Evolutionary conservation across 2,888 invertebrate genomes (phyloP).

Genomic region (Chrysina gloriosa): DNA sequence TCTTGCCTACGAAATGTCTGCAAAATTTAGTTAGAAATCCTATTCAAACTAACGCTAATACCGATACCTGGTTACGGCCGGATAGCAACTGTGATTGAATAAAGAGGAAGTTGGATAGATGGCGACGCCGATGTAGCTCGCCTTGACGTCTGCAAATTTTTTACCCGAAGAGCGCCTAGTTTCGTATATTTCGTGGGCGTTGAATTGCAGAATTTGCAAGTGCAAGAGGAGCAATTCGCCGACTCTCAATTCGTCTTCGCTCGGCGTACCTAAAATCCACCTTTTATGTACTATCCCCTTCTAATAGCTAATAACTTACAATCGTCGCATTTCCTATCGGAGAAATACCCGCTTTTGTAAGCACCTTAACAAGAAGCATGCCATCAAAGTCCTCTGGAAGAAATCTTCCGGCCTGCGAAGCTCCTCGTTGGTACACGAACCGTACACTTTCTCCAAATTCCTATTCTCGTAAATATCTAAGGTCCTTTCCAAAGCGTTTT

Average conservation of each 20-base stretch:
- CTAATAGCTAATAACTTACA: constrained; percentile 51
- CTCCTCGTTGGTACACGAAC: constrained; percentile 75
- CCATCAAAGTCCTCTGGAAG: constrained; percentile 81
- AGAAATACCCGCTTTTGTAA: constrained; percentile 78
- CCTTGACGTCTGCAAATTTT: constrained; percentile 67
- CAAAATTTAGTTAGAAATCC: too few species aligned
- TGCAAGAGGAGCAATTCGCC: constrained; percentile 76
- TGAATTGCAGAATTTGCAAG: constrained; percentile 84
- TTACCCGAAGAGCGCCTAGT: constrained; percentile 68
- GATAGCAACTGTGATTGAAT: constrained; percentile 88
- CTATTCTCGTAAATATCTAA: constrained; percentile 66
- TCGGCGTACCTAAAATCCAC: constrained; percentile 57
- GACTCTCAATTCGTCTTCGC: constrained; percentile 70
- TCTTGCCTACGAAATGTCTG: constrained; percentile 82
- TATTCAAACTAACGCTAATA: too few species aligned
- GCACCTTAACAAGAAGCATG: constrained; percentile 78
- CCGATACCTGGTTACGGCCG: constrained; percentile 80
- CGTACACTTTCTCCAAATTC: constrained; percentile 68
- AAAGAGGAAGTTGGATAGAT: constrained; percentile 81
- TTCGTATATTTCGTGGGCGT: constrained; percentile 86
- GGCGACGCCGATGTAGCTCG: constrained; percentile 75
- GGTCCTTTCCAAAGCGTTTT: constrained; percentile 69
- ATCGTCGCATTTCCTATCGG: constrained; percentile 59
- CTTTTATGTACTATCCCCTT: background rate
- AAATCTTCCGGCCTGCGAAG: constrained; percentile 75